Evolutionary conservation across 2,113 vertebrate species (phyloP).

Genomic region (Megalops atlanticus): DNA sequence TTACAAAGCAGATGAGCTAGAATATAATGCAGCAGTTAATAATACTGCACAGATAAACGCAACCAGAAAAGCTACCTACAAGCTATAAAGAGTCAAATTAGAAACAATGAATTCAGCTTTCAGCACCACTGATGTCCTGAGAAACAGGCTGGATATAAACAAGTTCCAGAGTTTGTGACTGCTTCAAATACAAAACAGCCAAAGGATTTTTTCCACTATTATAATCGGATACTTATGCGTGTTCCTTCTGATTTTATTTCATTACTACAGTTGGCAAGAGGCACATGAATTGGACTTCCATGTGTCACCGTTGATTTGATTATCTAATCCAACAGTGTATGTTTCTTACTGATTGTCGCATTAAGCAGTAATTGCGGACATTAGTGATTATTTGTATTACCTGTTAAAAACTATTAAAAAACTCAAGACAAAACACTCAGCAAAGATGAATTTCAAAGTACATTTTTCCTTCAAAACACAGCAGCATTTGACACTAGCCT

Average conservation of each 20-base stretch:
- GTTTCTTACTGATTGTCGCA: slow-evolving; percentile 10
- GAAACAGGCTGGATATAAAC: background rate
- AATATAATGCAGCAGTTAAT: background rate
- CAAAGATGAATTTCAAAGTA: background rate
- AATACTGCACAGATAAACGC: background rate
- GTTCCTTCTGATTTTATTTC: slow-evolving; percentile 12
- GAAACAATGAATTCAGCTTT: background rate
- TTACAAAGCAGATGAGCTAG: background rate
- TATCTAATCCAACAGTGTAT: slow-evolving; percentile 13
- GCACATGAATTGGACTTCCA: background rate
- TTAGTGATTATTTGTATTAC: background rate
- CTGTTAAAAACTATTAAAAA: background rate
- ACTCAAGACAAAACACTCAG: background rate
- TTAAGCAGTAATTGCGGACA: slow-evolving; percentile 17
- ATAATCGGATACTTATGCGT: slow-evolving; percentile 15
- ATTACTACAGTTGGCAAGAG: background rate
- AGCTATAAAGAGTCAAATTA: background rate
- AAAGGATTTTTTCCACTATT: slow-evolving; percentile 13
- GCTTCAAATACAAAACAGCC: background rate
- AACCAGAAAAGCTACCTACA: background rate
- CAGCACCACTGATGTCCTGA: background rate
- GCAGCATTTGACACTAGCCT: background rate
- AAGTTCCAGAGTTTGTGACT: slow-evolving; percentile 8
- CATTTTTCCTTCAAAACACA: background rate
- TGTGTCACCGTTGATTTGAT: slow-evolving; percentile 2